Conservation (phyloP, 2,797 vertebrate species). For the Rhinoraja longicauda region DNA sequence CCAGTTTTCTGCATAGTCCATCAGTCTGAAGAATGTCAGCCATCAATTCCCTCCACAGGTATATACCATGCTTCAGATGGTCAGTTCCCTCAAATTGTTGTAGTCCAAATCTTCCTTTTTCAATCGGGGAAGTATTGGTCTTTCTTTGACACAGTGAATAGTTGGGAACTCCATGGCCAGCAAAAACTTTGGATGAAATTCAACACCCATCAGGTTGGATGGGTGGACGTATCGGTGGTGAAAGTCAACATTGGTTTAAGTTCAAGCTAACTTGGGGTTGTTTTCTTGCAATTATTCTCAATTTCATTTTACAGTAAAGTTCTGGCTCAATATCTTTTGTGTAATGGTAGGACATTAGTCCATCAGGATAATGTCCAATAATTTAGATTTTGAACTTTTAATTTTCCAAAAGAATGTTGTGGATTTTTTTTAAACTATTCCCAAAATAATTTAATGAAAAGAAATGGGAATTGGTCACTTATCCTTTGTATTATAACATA, state of each 20-base stretch:
- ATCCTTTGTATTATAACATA: too few species aligned
- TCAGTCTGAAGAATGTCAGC: too few species aligned
- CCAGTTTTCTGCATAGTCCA: too few species aligned
- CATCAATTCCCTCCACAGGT: neutral
- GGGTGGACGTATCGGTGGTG: neutral
- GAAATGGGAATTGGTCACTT: neutral
- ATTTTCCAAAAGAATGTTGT: neutral
- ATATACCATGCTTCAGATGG: neutral
- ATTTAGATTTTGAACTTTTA: neutral
- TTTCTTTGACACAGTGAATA: neutral
- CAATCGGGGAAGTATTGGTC: neutral
- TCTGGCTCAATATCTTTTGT: too few species aligned
- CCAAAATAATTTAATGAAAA: neutral
- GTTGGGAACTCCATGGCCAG: neutral
- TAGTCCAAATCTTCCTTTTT: neutral
- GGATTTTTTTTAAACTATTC: neutral
- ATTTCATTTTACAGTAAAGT: neutral
- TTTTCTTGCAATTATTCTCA: neutral
- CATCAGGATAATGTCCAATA: too few species aligned
- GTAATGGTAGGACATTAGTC: too few species aligned
- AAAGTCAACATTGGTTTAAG: neutral
- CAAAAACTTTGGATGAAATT: neutral
- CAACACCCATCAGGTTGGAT: neutral
- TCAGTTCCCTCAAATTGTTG: neutral
- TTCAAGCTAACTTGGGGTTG: neutral